A percentile compares a stretch with the other conserved stretches of the same genome.
Conservation (phyloP, 2,113 vertebrate genomes). For the Hemicordylus capensis region DNA sequence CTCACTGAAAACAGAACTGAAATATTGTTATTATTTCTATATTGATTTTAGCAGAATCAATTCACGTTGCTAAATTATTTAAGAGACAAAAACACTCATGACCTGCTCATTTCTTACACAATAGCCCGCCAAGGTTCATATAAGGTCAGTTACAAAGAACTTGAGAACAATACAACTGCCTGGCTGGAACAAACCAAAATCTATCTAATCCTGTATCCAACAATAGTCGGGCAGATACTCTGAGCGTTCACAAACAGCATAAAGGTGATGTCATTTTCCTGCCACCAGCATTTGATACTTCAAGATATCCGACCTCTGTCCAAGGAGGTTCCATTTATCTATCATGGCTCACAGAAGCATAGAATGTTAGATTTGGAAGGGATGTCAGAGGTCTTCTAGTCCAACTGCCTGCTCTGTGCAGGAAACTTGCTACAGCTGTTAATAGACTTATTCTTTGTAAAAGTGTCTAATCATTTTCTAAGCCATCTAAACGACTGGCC, state of each 20-base stretch:
- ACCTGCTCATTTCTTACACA: not conserved
- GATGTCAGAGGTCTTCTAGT: too few species aligned
- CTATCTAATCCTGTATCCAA: not conserved
- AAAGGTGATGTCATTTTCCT: not conserved
- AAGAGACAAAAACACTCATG: conserved; percentile 41
- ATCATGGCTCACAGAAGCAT: not conserved
- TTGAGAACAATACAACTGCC: not conserved
- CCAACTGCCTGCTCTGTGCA: too few species aligned
- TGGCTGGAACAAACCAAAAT: not conserved
- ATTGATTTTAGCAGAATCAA: conserved; percentile 37
- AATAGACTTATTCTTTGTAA: too few species aligned
- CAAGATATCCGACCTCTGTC: not conserved
- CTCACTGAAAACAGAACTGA: not conserved
- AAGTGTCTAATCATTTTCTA: too few species aligned
- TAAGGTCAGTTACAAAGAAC: conserved; percentile 8
- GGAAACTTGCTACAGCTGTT: too few species aligned
- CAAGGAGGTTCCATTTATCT: not conserved
- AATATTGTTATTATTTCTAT: conserved; percentile 7
- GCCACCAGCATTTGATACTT: not conserved
- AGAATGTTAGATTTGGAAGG: too few species aligned
- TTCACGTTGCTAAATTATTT: conserved; percentile 43
- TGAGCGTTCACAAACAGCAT: not conserved
- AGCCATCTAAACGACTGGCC: too few species aligned
- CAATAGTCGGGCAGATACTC: not conserved
- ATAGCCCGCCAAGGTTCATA: not conserved